Conservation (phyloP, 1,140 invertebrate genomes). For the Bacillus rossius region DNA sequence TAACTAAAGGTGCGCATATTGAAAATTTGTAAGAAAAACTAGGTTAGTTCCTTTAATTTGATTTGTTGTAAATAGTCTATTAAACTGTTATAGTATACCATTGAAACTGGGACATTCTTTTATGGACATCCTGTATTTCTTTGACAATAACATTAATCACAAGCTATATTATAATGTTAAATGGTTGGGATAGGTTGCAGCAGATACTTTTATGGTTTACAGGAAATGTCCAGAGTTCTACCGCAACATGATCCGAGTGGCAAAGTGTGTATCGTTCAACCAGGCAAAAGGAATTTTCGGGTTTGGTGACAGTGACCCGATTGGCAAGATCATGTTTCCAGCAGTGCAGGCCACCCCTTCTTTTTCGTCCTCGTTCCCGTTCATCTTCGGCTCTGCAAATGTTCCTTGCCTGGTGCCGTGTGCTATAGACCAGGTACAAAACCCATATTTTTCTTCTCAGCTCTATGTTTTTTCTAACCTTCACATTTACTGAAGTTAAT, state of each 20-base stretch:
- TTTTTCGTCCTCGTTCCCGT: constrained; percentile 92
- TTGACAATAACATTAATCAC: no score
- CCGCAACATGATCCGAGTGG: constrained; percentile 85
- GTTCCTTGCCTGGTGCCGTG: constrained; percentile 94
- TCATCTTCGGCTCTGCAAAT: constrained; percentile 84
- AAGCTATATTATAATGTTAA: no score
- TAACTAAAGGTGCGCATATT: no score
- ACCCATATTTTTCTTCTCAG: no score
- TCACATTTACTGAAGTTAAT: no score
- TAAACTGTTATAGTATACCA: no score
- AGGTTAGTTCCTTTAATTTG: no score
- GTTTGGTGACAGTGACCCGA: constrained; percentile 91
- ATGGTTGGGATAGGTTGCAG: no score
- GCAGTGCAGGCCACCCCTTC: constrained; percentile 94
- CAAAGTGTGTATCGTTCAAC: constrained; percentile 93
- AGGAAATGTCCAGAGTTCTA: constrained; percentile 86
- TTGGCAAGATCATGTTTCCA: constrained; percentile 97
- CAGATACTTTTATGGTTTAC: constrained; percentile 25
- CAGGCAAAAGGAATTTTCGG: constrained; percentile 97
- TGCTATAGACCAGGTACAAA: constrained; percentile 95
- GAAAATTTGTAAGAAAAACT: no score
- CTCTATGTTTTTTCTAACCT: background rate
- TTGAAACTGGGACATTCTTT: no score
- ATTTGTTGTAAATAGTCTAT: no score
- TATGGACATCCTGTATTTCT: no score